Evolutionary conservation across 92 coral and sea anemone species (phyloP).

Genomic region (Porites cylindrica): DNA sequence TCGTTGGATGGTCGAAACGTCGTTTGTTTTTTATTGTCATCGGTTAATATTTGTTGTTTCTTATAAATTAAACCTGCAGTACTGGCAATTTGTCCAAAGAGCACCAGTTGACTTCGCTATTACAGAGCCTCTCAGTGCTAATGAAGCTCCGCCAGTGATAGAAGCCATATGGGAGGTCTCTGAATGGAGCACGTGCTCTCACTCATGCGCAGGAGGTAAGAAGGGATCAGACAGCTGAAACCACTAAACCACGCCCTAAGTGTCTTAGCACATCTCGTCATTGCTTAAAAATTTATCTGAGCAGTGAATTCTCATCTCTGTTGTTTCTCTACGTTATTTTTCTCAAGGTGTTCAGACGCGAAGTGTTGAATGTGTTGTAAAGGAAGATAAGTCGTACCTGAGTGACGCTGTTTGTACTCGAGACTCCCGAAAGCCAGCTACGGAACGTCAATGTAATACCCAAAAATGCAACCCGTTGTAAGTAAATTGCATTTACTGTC

Average conservation of each 20-base stretch:
- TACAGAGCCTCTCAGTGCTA: constrained; percentile 54
- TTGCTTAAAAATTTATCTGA: too few relatives aligned
- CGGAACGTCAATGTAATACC: constrained; percentile 66
- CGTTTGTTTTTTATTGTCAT: background rate
- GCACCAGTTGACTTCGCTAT: constrained; percentile 76
- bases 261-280: too few relatives aligned
- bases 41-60: background rate
- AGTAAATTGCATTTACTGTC: constrained; percentile 27
- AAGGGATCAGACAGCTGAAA: background rate
- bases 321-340: background rate
- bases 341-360: constrained; percentile 77
- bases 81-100: constrained; percentile 25
- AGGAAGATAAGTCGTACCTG: constrained; percentile 68
- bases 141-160: background rate
- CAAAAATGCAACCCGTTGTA: constrained; percentile 82
- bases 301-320: background rate
- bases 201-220: constrained; percentile 90
- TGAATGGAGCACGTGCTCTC: constrained; percentile 83
- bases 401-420: constrained; percentile 68
- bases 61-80: constrained; percentile 9
- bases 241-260: too few relatives aligned
- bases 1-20: too few relatives aligned
- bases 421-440: constrained; percentile 65
- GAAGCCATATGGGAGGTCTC: constrained; percentile 70
- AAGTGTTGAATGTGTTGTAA: constrained; percentile 71